These are phyloP conservation scores for Perithous albicinctus DNA, from an alignment of 2,888 invertebrate species.

Conservation along the genomic window DNA sequence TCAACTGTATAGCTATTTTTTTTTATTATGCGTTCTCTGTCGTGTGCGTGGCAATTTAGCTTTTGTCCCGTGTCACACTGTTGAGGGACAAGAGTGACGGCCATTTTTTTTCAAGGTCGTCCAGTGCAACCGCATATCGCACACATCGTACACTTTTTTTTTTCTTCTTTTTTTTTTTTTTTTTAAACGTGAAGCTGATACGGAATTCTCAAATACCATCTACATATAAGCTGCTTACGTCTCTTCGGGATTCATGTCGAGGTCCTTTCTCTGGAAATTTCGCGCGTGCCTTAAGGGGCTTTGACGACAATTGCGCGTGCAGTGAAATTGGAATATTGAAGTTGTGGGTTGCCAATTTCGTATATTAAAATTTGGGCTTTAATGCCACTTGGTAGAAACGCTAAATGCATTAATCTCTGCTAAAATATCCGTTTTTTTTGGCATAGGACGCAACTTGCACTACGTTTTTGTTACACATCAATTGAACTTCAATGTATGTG, in stretches of 20 bases:
- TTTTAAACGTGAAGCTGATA: background rate
- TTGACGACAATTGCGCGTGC: background rate
- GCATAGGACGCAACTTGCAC: too few relatives aligned
- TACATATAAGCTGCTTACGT: background rate
- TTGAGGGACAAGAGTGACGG: background rate
- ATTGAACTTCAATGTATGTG: too few relatives aligned
- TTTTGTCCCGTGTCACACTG: slow-evolving; percentile 13
- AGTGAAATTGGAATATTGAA: background rate
- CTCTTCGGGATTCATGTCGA: slow-evolving; percentile 1
- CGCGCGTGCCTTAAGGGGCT: background rate
- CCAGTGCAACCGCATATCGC: background rate
- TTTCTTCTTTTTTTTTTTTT: background rate
- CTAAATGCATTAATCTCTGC: too few relatives aligned
- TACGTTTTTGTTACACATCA: too few relatives aligned
- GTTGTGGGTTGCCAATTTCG: background rate
- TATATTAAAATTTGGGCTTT: background rate
- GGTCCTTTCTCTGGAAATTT: background rate
- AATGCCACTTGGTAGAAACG: too few relatives aligned
- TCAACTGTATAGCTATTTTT: slow-evolving; percentile 23
- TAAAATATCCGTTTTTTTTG: too few relatives aligned
- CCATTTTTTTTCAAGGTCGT: slow-evolving; percentile 36
- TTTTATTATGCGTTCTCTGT: background rate
- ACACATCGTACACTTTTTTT: background rate
- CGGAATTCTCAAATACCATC: background rate
- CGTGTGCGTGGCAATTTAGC: background rate